Evolutionary conservation across 2,797 vertebrate genomes (phyloP), one percentile per base, ranked within the genome.

Genomic region (Poeciliopsis gracilis): DNA sequence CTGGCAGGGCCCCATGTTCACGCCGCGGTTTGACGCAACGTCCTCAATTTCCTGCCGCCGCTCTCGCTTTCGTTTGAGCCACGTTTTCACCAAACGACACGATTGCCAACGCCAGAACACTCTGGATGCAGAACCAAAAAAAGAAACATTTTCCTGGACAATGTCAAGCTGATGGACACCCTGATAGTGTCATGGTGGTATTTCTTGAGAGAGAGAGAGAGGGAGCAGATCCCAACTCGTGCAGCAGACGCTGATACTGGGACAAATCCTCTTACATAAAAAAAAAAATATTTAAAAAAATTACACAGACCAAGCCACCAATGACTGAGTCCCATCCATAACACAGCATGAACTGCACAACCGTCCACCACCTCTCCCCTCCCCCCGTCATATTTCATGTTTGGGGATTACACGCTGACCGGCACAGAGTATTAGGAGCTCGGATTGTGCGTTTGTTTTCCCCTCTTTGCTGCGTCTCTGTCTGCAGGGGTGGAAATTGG

Each of bases 241-340:
- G 83, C 83, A 77, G 76, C 83, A 38, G 80, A 66, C 71, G 63
- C 72, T 23, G 41, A 38, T 46, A 23, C 61, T n/a, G 55, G 63
- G 75, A 80, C 79, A 91, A 93, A 94, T 92, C 92, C 90, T 89
- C 90, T 94, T 93, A 92, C 74, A 71, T 92, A 83, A 92, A 91
- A 53, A 53, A 53, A 10, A 8, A 49, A 47, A 38, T 38, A 41
- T 38, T 5, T 38, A 2, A 49, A 23, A 51, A 51, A 79, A 46
- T 47, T 18, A 63, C 77, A n/a, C 73, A 77, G 74, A 86, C 76
- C 72, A 73, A 2, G 61, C 43, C 38, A 76, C 87, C 90, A 87
- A 86, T 88, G 73, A 82, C 72, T 75, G 82, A 49, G 0, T 63
- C 72, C 69, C 74, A 25, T 84, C 83, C 47, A 77, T 76, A 38